Conservation (phyloP, 2,797 vertebrate species). For the Hapalemur alaotrensis region DNA sequence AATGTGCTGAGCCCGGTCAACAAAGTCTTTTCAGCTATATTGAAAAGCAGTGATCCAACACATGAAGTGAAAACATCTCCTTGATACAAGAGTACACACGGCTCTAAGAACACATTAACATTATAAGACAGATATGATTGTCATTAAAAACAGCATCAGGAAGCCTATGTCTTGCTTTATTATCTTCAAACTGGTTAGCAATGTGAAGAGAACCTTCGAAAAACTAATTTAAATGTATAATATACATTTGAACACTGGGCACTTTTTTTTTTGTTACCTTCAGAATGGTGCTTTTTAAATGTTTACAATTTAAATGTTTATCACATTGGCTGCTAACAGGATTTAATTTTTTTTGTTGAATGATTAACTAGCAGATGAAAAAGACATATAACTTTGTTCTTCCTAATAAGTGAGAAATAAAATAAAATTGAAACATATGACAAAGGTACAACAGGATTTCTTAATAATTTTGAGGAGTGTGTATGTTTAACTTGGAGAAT, state of each 20-base stretch:
- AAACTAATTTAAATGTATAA: neutral
- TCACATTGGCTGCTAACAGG: neutral
- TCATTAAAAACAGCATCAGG: constrained; percentile 48
- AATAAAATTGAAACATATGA: neutral
- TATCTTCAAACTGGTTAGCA: constrained; percentile 15
- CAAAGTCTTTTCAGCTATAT: constrained; percentile 55
- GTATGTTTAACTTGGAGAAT: neutral
- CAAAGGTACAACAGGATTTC: neutral
- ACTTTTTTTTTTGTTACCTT: neutral
- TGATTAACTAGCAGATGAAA: neutral
- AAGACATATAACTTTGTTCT: neutral
- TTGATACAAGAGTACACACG: constrained; percentile 36
- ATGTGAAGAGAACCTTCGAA: constrained; percentile 6
- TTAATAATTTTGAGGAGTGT: neutral
- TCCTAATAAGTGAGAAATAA: neutral
- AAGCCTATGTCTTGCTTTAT: constrained; percentile 14
- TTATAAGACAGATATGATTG: constrained; percentile 49
- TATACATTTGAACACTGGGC: neutral
- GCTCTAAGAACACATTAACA: constrained; percentile 58
- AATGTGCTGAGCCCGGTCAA: constrained; percentile 39
- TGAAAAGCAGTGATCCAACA: constrained; percentile 69
- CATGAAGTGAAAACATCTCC: constrained; percentile 54
- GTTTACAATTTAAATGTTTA: neutral
- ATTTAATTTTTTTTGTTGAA: neutral
- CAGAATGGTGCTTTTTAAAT: constrained; percentile 17